Base-by-base conservation (phyloP, 2,113 vertebrate genomes). In the Pluvianellus socialis region DNA sequence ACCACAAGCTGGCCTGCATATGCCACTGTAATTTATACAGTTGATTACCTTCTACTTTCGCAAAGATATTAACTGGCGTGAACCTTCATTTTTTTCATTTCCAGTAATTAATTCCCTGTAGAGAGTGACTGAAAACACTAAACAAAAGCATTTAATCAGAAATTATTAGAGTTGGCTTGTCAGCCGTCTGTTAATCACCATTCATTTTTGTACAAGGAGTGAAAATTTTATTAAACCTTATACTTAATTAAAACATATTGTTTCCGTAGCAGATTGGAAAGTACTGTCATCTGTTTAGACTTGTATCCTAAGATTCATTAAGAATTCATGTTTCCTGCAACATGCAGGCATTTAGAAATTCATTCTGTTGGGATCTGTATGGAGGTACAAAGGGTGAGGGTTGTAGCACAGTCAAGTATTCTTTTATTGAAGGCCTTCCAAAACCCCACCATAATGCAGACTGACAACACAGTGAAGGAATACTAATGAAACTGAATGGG, bases 71-170 rank as follows among this genome's bases (percentile, higher is more conserved):
- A 93, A 94, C 73, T 92, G 76, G 66, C 94, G 89, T 79, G 73
- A 94, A 79, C 86, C 20, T 72, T 91, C 35, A 7, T 90, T 94
- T 95, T 91, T 96, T 96, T 81, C 49, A 75, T 94, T 96, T 94
- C 23, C 86, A 96, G 73, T 90, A 96, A 97, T 97, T 97, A 97
- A 96, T 96, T 95, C 91, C 91, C 95, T 82, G 84, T 92, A 82
- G 89, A 95, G 86, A 96, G 68, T 85, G 92, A 88, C 79, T 96
- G 94, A 96, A 96, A 97, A 97, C 86, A 90, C 93, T 79, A 92
- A 97, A 96, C 91, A 97, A 96, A 94, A 95, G 44, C 85, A 94
- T 93, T 97, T 95, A 96, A 95, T 97, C 94, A 97, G 93, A 94
- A 96, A 93, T 93, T 93, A 96, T 95, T 96, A 93, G 93, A 91